Percentiles rank a stretch among this genome's conserved stretches.
These are phyloP conservation scores for Eremophila alpestris DNA, from an alignment of 2,797 vertebrate species.

Conservation along the genomic window DNA sequence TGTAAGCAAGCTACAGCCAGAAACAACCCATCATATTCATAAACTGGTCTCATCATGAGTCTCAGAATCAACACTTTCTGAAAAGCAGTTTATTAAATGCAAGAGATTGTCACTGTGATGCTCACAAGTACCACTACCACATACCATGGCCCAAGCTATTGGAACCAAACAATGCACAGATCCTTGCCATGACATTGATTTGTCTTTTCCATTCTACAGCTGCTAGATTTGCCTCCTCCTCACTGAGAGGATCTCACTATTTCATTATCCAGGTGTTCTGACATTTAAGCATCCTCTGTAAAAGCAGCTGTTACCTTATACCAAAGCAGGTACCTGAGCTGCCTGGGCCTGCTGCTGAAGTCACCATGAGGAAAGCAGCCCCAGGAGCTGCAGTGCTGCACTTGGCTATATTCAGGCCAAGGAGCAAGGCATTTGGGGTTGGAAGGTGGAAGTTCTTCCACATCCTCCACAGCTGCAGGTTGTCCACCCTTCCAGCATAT, in stretches of 20 bases:
- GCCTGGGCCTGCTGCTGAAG: background rate
- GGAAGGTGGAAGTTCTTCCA: background rate
- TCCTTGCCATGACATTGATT: background rate
- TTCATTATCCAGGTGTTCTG: background rate
- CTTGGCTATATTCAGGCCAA: background rate
- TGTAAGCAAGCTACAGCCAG: background rate
- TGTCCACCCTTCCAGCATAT: background rate
- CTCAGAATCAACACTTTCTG: background rate
- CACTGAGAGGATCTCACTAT: background rate
- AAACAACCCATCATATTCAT: background rate
- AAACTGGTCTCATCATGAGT: background rate
- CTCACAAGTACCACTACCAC: background rate
- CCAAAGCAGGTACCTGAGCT: background rate
- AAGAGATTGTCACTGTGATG: background rate
- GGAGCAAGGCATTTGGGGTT: background rate
- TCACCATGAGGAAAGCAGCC: background rate
- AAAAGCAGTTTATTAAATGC: background rate
- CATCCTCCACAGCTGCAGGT: background rate
- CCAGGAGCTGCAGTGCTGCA: background rate
- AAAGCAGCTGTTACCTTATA: background rate
- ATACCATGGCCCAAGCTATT: background rate
- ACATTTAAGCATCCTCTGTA: background rate
- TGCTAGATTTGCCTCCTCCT: background rate
- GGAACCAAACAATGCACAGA: background rate
- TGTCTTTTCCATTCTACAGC: background rate